A percentile compares a stretch with the other conserved stretches of the same genome.
phyloP scores from a whole-genome alignment of 2,888 invertebrate genomes.

The Dolichopus griseipennis region DNA sequence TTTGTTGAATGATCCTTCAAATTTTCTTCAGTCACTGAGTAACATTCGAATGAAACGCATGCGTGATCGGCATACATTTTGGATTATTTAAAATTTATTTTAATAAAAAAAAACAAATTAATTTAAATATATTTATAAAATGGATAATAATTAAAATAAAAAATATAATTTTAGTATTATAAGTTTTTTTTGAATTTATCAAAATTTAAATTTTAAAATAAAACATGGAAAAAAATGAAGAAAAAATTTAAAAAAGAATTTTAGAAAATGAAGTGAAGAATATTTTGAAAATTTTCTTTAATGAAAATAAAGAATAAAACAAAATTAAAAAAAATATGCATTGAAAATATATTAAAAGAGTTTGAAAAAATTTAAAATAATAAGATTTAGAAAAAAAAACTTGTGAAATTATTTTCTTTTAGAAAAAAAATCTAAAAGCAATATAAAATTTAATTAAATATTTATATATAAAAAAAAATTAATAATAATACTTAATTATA shows the following conservation, averaged over 20 bases:
- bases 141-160: neutral
- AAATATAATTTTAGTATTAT: neutral
- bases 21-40: conserved; percentile 36
- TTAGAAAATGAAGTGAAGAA: neutral
- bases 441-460: neutral
- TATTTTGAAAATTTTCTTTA: too few species aligned
- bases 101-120: neutral
- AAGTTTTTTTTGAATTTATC: neutral
- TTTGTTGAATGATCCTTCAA: neutral
- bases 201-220: neutral
- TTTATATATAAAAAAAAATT: neutral
- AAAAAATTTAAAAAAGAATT: neutral
- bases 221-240: neutral
- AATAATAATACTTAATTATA: too few species aligned
- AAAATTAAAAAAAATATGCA: neutral
- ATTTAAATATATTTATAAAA: neutral
- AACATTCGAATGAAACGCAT: conserved; percentile 37
- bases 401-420: too few species aligned
- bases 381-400: neutral
- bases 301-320: neutral
- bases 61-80: conserved; percentile 25
- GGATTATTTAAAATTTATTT: conserved; percentile 17
- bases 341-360: neutral
- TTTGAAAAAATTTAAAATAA: neutral
- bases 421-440: too few species aligned